phyloP scores from a whole-genome alignment of 2,797 vertebrate genomes.

The Myotis findleyi region DNA sequence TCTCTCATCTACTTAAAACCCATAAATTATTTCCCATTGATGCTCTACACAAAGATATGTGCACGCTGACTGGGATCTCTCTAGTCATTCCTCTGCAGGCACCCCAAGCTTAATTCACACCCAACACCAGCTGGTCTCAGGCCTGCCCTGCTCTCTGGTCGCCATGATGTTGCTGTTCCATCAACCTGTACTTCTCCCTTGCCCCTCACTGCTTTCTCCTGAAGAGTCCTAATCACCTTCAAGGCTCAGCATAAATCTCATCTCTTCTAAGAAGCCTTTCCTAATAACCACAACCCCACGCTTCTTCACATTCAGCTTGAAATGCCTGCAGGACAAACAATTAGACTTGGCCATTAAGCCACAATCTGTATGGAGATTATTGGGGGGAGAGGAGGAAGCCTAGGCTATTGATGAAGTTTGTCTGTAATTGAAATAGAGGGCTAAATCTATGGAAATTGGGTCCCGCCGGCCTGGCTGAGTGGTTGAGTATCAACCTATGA shows the following conservation, averaged over 20 bases:
- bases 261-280: background rate
- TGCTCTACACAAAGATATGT: background rate
- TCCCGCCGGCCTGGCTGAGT: no score
- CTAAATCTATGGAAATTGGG: background rate
- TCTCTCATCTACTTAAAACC: conserved; percentile 31
- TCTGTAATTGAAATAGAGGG: background rate
- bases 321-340: background rate
- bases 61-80: background rate
- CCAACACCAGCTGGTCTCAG: background rate
- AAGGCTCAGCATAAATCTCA: background rate
- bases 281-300: background rate
- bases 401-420: background rate
- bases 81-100: background rate
- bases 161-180: no score
- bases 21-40: conserved; percentile 6
- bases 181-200: background rate
- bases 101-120: no score
- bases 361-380: background rate
- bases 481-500: no score
- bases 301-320: background rate
- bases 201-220: background rate
- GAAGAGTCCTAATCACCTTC: background rate
- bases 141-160: background rate
- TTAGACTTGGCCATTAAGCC: background rate
- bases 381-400: background rate